Percentiles rank a stretch among this genome's conserved stretches.
Evolutionary conservation across 2,797 vertebrate genomes (phyloP).

Genomic region (Xiphorhynchus erythropygius): DNA sequence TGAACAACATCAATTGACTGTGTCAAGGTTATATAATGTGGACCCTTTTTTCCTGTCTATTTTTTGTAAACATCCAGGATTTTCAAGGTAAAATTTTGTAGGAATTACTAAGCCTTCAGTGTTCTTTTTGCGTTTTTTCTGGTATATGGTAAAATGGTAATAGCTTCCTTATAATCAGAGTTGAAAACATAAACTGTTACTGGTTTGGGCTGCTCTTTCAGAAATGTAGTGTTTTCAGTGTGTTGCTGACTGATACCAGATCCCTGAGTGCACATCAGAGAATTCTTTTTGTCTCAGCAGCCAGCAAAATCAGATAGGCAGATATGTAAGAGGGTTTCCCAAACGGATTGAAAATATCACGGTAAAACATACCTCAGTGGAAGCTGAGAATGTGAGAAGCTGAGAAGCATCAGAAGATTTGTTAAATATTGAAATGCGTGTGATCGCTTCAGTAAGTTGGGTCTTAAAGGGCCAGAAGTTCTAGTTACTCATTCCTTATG

Average conservation of each 20-base stretch:
- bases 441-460: not conserved
- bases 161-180: not conserved
- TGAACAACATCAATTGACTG: not conserved
- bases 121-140: not conserved
- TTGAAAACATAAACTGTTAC: not conserved
- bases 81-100: not conserved
- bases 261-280: not conserved
- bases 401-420: not conserved
- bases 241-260: not conserved
- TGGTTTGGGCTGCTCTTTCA: not conserved
- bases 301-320: not conserved
- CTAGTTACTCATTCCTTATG: not conserved
- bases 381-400: not conserved
- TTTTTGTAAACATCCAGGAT: not conserved
- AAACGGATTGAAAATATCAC: not conserved
- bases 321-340: not conserved
- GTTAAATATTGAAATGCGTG: not conserved
- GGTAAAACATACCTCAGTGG: not conserved
- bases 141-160: not conserved
- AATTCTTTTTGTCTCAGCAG: not conserved
- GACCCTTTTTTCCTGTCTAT: not conserved
- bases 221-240: not conserved
- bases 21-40: not conserved
- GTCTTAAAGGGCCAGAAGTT: not conserved
- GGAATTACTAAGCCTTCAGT: not conserved